Evolutionary conservation across 1,140 invertebrate species (phyloP).

Genomic region (Apis mellifera): DNA sequence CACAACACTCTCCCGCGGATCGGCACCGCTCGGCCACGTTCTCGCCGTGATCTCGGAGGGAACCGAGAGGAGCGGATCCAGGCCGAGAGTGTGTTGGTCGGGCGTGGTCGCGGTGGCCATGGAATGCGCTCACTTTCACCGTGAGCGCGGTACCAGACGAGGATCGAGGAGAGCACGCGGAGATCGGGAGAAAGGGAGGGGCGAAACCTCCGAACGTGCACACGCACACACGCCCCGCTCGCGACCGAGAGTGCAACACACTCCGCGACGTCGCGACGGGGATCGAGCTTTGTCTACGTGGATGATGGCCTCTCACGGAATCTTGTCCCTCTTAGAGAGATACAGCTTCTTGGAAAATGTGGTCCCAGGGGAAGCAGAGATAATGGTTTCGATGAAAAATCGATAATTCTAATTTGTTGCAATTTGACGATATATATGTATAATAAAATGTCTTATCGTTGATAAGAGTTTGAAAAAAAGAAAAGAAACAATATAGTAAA

Average conservation of each 20-base stretch:
- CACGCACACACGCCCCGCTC: conserved; percentile 52
- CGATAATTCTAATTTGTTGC: no score
- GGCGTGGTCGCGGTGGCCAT: conserved; percentile 81
- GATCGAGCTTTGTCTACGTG: not conserved
- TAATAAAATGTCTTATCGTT: no score
- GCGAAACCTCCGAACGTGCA: conserved; percentile 53
- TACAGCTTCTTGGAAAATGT: no score
- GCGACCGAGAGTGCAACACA: conserved; percentile 27
- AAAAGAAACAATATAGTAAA: no score
- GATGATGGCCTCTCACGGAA: not conserved
- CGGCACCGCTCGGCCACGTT: conserved; percentile 36
- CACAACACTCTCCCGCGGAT: conserved; percentile 53
- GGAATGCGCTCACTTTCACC: conserved; percentile 83
- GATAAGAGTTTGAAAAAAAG: no score
- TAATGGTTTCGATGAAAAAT: no score
- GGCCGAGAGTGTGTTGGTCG: conserved; percentile 72
- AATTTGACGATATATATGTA: no score
- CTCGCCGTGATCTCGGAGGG: conserved; percentile 53
- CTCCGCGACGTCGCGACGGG: conserved; percentile 1
- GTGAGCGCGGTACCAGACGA: conserved; percentile 63
- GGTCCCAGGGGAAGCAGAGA: no score
- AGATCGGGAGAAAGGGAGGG: conserved; percentile 34
- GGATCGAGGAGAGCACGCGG: conserved; percentile 45
- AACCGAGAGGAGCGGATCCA: not conserved
- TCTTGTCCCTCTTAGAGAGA: not conserved